Percentiles rank a stretch among this genome's conserved stretches.
Conservation (phyloP, 1,140 invertebrate species). For the Drosophila kikkawai region DNA sequence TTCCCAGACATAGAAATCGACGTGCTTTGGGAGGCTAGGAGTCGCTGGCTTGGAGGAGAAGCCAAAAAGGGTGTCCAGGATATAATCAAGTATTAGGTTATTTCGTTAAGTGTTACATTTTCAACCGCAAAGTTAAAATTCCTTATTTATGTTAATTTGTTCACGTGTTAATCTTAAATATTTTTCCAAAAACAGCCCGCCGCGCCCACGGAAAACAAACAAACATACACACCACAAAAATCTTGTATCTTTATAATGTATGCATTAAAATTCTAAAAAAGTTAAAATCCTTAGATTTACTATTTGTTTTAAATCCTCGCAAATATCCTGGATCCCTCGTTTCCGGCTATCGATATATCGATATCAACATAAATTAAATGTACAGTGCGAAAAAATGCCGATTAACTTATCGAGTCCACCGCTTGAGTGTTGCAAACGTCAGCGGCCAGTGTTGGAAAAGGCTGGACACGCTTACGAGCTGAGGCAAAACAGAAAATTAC, state of each 20-base stretch:
- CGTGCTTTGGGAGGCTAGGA: conserved; percentile 17
- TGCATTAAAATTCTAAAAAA: too few relatives aligned
- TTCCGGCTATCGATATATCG: conserved; percentile 3
- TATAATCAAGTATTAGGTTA: conserved; percentile 25
- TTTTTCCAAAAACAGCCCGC: neutral
- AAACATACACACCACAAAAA: too few relatives aligned
- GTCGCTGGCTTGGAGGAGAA: too few relatives aligned
- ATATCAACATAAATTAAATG: neutral
- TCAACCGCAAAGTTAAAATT: neutral
- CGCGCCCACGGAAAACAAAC: too few relatives aligned
- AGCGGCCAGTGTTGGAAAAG: conserved; percentile 29
- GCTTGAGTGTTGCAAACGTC: conserved; percentile 32
- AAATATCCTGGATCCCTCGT: neutral
- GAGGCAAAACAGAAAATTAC: conserved; percentile 62
- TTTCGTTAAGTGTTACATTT: conserved; percentile 19
- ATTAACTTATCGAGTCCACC: conserved; percentile 3
- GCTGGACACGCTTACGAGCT: conserved; percentile 35
- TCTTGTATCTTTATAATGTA: too few relatives aligned
- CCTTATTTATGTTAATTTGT: neutral
- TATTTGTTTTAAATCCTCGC: neutral
- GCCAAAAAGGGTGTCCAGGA: neutral
- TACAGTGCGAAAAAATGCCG: conserved; percentile 3
- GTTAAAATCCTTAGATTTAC: too few relatives aligned
- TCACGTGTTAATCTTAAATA: conserved; percentile 4
- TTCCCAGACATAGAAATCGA: conserved; percentile 32